Evolutionary conservation across 2,888 invertebrate genomes (phyloP).

Genomic region (Neoaliturus tenellus): DNA sequence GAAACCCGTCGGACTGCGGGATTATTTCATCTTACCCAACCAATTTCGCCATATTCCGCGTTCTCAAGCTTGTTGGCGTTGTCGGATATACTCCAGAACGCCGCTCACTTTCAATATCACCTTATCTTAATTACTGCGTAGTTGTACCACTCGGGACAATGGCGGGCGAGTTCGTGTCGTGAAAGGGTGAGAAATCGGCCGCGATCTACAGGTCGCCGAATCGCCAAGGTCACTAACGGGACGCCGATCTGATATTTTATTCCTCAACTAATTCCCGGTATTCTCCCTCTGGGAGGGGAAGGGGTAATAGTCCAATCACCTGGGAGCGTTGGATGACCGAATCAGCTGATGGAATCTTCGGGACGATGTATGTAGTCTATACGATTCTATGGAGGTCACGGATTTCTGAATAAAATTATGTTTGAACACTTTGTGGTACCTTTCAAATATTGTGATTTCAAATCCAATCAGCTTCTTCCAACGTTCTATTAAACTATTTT

Average conservation of each 20-base stretch:
- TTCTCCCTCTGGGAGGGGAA: constrained; percentile 3
- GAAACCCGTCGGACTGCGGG: background rate
- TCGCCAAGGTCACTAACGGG: constrained; percentile 20
- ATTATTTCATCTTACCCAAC: constrained; percentile 16
- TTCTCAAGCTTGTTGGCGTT: constrained; percentile 2
- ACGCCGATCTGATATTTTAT: constrained; percentile 14
- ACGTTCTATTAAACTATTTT: too few relatives aligned
- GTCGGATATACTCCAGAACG: background rate
- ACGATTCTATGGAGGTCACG: too few relatives aligned
- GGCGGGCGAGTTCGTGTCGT: constrained; percentile 3
- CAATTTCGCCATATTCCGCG: constrained; percentile 13
- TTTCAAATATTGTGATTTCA: too few relatives aligned
- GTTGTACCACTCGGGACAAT: constrained; percentile 18
- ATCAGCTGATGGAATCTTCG: too few relatives aligned
- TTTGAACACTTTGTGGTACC: too few relatives aligned
- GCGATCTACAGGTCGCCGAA: constrained; percentile 8
- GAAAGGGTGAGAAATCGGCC: constrained; percentile 42
- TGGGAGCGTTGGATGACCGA: too few relatives aligned
- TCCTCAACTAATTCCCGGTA: constrained; percentile 4
- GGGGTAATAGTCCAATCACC: too few relatives aligned
- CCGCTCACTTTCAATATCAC: constrained; percentile 21
- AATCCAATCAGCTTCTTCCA: too few relatives aligned
- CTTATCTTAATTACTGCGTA: constrained; percentile 10
- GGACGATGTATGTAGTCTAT: too few relatives aligned
- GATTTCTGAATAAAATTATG: too few relatives aligned